phyloP scores from a whole-genome alignment of 1,140 invertebrate species.

The Drosophila novamexicana region DNA sequence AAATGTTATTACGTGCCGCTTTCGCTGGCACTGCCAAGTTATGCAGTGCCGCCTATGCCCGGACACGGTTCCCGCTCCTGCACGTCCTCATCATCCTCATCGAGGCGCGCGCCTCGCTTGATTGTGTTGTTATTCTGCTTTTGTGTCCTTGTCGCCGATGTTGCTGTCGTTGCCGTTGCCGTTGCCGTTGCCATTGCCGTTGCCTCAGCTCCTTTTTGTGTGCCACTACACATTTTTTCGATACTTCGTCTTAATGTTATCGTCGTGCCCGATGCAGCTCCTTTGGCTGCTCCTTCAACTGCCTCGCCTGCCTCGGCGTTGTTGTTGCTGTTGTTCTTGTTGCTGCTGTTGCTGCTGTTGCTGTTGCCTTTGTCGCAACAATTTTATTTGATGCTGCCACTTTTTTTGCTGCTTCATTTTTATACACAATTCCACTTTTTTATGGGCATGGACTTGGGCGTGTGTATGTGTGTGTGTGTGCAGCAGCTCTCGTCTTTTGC shows the following conservation, averaged over 20 bases:
- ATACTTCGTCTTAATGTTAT: conserved; percentile 82
- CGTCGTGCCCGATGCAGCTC: conserved; percentile 65
- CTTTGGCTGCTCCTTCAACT: conserved; percentile 62
- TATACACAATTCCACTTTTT: conserved; percentile 81
- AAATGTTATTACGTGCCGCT: conserved; percentile 83
- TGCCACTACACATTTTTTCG: conserved; percentile 81
- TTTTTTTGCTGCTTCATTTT: conserved; percentile 75
- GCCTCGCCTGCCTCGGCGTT: conserved; percentile 28
- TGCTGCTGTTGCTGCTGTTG: conserved; percentile 14
- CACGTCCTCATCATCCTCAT: neutral
- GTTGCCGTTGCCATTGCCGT: conserved; percentile 11
- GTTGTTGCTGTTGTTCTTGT: conserved; percentile 13
- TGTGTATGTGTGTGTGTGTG: conserved; percentile 19
- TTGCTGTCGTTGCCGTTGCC: neutral
- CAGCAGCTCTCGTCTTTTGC: conserved; percentile 36
- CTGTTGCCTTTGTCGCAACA: conserved; percentile 78
- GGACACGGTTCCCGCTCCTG: conserved; percentile 59
- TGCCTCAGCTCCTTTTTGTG: conserved; percentile 26
- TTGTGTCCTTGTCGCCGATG: conserved; percentile 66
- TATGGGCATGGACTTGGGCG: conserved; percentile 56
- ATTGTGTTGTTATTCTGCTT: conserved; percentile 82
- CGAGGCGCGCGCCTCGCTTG: conserved; percentile 63
- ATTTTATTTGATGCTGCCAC: conserved; percentile 82
- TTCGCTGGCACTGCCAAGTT: conserved; percentile 71
- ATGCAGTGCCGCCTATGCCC: conserved; percentile 76